Evolutionary conservation across 2,113 vertebrate genomes (phyloP), one percentile per base, ranked within the genome.

Genomic region (Thinocorus orbignyianus): DNA sequence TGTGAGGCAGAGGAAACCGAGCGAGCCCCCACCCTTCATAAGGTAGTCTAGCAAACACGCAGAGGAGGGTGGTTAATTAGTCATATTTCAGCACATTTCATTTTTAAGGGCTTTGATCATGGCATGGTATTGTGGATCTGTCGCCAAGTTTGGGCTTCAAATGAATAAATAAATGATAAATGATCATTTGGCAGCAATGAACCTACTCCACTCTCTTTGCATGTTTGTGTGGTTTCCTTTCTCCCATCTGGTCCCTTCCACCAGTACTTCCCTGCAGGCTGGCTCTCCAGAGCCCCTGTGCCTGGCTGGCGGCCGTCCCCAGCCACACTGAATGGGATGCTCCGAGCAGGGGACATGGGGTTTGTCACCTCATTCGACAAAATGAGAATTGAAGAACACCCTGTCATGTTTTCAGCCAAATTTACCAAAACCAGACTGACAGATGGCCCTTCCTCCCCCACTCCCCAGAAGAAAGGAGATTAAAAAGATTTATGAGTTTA

Each of bases 81-180:
- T 83, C 2, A 2, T 20, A 60, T 96, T 95, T 94, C 90, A 86
- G 62, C 92, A 92, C 82, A 30, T 92, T 81, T 86, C 25, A 2
- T 71, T 95, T 85, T 51, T 48, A 86, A 86, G 83, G 72, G 60
- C 86, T 95, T 81, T 96, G 92, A 84, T 94, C 0, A 0, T 80
- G 88, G 85, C 76, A 31, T 37, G 64, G 80, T 79, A 30, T 26
- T 51, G 69, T 37, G 72, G 90, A 46, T 88, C 60, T 49, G 88
- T 78, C 5, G 69, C 95, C 95, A 94, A 81, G 88, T 81, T 96
- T 84, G 92, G 88, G 82, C 51, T 92, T 93, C 79, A 78, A 51
- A 92, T 37, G 82, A 76, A 94, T 90, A 92, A 96, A 93, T 84
- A 95, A 94, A 95, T n/a, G 72, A 93, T 55, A 86, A 95, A 78